phyloP scores from a whole-genome alignment of 2,888 invertebrate genomes.

The Eudemis profundana region DNA sequence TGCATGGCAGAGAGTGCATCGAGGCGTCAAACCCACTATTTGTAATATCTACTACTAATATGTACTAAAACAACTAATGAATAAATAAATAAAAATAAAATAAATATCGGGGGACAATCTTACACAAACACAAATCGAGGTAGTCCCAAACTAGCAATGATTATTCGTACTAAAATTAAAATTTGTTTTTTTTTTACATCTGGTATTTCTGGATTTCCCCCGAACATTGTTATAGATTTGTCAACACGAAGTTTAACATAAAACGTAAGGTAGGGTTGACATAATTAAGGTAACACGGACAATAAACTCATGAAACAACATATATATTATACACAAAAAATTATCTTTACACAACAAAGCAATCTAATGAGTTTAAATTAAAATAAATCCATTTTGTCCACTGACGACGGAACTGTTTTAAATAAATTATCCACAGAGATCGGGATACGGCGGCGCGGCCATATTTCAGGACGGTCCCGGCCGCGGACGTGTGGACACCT shows the following conservation, averaged over 20 bases:
- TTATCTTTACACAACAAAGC: constrained; percentile 30
- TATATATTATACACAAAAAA: constrained; percentile 18
- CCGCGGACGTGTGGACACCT: constrained; percentile 66
- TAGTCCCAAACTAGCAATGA: no score
- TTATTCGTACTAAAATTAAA: no score
- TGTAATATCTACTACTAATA: no score
- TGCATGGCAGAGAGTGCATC: no score
- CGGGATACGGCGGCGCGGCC: constrained; percentile 53
- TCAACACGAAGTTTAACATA: constrained; percentile 7
- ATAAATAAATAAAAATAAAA: no score
- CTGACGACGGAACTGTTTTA: constrained; percentile 53
- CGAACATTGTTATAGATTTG: background rate
- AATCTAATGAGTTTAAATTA: constrained; percentile 43
- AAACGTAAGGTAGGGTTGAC: background rate
- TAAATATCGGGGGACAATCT: no score
- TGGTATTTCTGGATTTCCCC: no score
- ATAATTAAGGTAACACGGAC: constrained; percentile 5
- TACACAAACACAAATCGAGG: no score
- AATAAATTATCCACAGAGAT: constrained; percentile 64
- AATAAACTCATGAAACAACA: constrained; percentile 9
- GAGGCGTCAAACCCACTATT: no score
- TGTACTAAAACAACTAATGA: no score
- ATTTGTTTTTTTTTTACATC: no score
- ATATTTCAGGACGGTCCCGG: constrained; percentile 65
- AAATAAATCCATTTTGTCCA: constrained; percentile 42